phyloP scores from a whole-genome alignment of 2,113 vertebrate species.

The Carollia perspicillata region DNA sequence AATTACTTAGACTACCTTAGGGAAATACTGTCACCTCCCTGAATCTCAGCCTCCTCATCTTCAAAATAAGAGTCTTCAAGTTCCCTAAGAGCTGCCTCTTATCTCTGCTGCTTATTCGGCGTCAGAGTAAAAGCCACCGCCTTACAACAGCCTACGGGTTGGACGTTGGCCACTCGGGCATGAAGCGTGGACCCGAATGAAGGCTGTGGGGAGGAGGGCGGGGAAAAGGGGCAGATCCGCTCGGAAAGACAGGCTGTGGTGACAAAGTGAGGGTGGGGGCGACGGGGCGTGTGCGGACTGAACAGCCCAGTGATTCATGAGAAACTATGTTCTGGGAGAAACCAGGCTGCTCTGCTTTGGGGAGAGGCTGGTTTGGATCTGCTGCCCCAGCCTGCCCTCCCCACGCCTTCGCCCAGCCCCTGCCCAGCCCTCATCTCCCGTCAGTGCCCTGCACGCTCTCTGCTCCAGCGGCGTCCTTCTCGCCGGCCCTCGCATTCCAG shows the following conservation, averaged over 20 bases:
- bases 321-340: background rate
- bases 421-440: background rate
- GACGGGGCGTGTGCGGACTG: fast-evolving
- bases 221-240: background rate
- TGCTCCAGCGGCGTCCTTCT: background rate
- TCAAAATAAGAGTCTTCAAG: background rate
- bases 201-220: background rate
- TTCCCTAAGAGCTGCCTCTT: background rate
- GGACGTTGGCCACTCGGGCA: background rate
- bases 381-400: background rate
- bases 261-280: background rate
- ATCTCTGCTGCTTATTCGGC: background rate
- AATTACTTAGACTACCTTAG: background rate
- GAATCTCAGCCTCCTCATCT: background rate
- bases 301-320: background rate
- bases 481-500: background rate
- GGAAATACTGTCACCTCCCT: background rate
- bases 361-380: background rate
- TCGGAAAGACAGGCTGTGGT: background rate
- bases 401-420: background rate
- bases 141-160: background rate
- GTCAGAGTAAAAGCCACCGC: background rate
- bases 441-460: background rate
- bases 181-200: background rate
- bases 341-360: background rate